Evolutionary conservation across 2,797 vertebrate genomes (phyloP).

Genomic region (Cetoscarus ocellatus): DNA sequence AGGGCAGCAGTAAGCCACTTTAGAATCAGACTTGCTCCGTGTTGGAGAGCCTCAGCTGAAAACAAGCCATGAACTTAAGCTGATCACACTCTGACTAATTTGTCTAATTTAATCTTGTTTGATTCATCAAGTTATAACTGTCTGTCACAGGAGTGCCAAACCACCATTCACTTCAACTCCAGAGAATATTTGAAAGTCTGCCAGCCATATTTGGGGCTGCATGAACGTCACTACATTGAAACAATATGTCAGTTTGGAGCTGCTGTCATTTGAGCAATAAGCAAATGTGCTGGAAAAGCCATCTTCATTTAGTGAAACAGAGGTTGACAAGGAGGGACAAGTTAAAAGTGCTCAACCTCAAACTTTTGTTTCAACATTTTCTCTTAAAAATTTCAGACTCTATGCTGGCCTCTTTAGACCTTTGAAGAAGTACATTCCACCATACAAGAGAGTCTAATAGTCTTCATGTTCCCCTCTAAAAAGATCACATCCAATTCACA

Average conservation of each 20-base stretch:
- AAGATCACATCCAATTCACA: slow-evolving; percentile 31
- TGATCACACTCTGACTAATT: slow-evolving; percentile 77
- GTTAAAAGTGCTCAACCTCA: slow-evolving; percentile 40
- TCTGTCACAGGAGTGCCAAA: slow-evolving; percentile 70
- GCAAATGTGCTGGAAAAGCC: slow-evolving; percentile 45
- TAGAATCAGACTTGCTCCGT: background rate
- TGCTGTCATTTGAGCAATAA: slow-evolving; percentile 69
- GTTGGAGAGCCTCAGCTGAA: slow-evolving; percentile 58
- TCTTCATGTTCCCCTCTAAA: slow-evolving; percentile 32
- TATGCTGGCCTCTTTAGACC: slow-evolving; percentile 46
- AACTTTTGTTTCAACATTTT: slow-evolving; percentile 35
- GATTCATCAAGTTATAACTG: slow-evolving; percentile 69
- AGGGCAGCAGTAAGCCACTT: slow-evolving; percentile 80
- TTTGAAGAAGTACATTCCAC: slow-evolving; percentile 28
- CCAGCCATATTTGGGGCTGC: slow-evolving; percentile 80
- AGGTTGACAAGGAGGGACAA: slow-evolving; percentile 57
- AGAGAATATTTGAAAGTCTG: slow-evolving; percentile 77
- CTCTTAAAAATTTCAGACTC: slow-evolving; percentile 40
- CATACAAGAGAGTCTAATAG: slow-evolving; percentile 33
- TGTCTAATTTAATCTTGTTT: slow-evolving; percentile 70
- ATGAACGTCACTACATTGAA: slow-evolving; percentile 64
- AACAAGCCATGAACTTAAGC: slow-evolving; percentile 66
- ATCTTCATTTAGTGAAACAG: slow-evolving; percentile 52
- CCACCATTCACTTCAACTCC: slow-evolving; percentile 67
- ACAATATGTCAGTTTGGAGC: slow-evolving; percentile 78